phyloP scores from a whole-genome alignment of 2,888 invertebrate genomes.

The Odiellus spinosus region DNA sequence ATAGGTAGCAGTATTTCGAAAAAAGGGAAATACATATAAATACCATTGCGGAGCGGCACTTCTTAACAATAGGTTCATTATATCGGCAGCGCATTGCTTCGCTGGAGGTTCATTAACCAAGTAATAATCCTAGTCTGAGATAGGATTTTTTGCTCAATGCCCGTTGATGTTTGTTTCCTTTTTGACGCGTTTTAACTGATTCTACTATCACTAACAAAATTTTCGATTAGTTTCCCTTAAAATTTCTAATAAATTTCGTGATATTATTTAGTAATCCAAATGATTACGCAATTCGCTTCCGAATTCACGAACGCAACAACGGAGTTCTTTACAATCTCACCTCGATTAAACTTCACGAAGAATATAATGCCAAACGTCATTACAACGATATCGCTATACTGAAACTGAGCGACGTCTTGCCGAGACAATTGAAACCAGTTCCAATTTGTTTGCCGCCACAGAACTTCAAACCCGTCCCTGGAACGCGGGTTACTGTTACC shows the following conservation, averaged over 20 bases:
- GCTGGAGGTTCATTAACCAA: constrained; percentile 6
- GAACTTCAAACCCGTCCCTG: constrained; percentile 2
- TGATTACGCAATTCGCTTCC: constrained; percentile 6
- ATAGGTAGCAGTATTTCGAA: constrained; percentile 12
- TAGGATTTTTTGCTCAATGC: too few relatives aligned
- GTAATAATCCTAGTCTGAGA: too few relatives aligned
- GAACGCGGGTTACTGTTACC: constrained; percentile 7
- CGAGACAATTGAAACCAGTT: constrained; percentile 3
- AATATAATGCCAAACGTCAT: constrained; percentile 7
- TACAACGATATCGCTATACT: constrained; percentile 12
- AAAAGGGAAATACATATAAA: constrained; percentile 1
- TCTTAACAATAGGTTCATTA: constrained; percentile 4
- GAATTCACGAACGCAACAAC: constrained; percentile 9
- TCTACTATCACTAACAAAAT: too few relatives aligned
- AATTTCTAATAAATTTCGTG: too few relatives aligned
- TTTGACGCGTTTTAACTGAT: too few relatives aligned
- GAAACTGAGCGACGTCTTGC: constrained; percentile 1
- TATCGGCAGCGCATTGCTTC: constrained; percentile 13
- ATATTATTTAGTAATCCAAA: constrained; percentile 10
- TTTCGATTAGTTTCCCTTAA: too few relatives aligned
- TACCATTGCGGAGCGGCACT: constrained; percentile 14
- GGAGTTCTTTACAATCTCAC: constrained; percentile 8
- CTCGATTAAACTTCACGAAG: constrained; percentile 4
- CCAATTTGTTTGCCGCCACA: constrained; percentile 11
- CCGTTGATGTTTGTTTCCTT: too few relatives aligned